Base-by-base conservation (phyloP, 2,888 invertebrate genomes). In the Yponomeuta sedellus region DNA sequence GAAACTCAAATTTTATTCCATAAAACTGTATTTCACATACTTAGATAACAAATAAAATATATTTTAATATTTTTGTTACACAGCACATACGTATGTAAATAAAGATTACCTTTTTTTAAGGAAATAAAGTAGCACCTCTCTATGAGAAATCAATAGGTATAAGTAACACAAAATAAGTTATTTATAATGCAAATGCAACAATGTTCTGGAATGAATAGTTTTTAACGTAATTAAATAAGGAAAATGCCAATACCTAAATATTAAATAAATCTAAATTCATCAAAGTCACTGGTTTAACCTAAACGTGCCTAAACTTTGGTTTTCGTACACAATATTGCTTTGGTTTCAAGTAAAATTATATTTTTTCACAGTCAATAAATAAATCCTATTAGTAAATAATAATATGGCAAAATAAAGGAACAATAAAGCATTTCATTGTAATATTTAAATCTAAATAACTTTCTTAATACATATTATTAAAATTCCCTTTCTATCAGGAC, bases 321-420 rank as follows among this genome's bases (percentile, higher is more conserved):
- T 52, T 52, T 52, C 16, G 44, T 52, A 52, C 44, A 52, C 12
- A 52, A 52, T 52, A 52, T 52, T 16, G 44, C 44, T 52, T 52
- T 52, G 44, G 44, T 52, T 52, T 34, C 34, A 34, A 34, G 8
- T 2, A 34, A 34, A 34, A 34, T 34, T 34, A 34, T 34, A 34
- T 34, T 8, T 34, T 34, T 34, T 5, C 34, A 34, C 6, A 34
- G 34, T 34, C 34, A 34, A 34, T 52, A 52, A 52, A 52, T 12
- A 52, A 52, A 52, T 52, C 44, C 3, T 52, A 8, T 52, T 16
- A 52, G 22, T 62, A 34, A 25, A 58, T 58, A 58, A 58, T 22
- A 58, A 58, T 58, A 58, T 58, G 19, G 22, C 22, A 22, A 52
- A 52, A 52, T 52, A 52, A 16, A 52, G 44, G 44, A 52, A 52